Evolutionary conservation across 2,797 vertebrate species (phyloP).

Genomic region (Oreochromis grahami): DNA sequence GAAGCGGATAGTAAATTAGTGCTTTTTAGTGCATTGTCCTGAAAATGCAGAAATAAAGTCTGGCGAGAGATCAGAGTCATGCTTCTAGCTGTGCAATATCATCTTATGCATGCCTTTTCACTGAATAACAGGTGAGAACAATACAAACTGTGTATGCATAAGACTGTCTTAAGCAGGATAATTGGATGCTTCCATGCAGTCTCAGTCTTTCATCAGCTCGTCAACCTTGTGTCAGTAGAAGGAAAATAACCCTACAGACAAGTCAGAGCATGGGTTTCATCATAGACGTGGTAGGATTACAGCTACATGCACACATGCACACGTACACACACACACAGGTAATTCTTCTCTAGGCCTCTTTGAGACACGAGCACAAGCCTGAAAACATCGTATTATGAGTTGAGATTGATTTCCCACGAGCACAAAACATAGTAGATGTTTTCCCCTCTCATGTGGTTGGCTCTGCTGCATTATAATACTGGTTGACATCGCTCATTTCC

Average conservation of each 20-base stretch:
- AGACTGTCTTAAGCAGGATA: background rate
- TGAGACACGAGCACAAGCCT: background rate
- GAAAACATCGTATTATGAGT: conserved; percentile 23
- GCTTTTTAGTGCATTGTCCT: background rate
- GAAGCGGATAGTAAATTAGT: background rate
- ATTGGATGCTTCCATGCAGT: conserved; percentile 2
- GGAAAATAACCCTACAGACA: conserved; percentile 20
- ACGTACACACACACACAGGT: background rate
- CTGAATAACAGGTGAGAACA: conserved; percentile 7
- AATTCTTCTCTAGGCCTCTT: background rate
- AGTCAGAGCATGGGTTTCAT: conserved; percentile 4
- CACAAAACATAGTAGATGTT: conserved; percentile 35
- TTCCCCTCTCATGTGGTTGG: conserved; percentile 35
- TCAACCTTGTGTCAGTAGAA: conserved; percentile 1
- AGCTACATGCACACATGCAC: background rate
- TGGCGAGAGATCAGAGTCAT: background rate
- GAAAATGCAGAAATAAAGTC: background rate
- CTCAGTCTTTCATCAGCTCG: conserved; percentile 7
- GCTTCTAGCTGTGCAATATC: background rate
- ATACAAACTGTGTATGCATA: background rate
- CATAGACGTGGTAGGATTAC: background rate
- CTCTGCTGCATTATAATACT: conserved; percentile 47
- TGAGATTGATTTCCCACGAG: conserved; percentile 53
- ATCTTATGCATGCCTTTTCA: background rate
- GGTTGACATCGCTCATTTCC: conserved; percentile 49